Percentiles rank a stretch among this genome's conserved stretches.
These are phyloP conservation scores for Chloroclysta siterata DNA, from an alignment of 2,888 invertebrate genomes.

Conservation along the genomic window DNA sequence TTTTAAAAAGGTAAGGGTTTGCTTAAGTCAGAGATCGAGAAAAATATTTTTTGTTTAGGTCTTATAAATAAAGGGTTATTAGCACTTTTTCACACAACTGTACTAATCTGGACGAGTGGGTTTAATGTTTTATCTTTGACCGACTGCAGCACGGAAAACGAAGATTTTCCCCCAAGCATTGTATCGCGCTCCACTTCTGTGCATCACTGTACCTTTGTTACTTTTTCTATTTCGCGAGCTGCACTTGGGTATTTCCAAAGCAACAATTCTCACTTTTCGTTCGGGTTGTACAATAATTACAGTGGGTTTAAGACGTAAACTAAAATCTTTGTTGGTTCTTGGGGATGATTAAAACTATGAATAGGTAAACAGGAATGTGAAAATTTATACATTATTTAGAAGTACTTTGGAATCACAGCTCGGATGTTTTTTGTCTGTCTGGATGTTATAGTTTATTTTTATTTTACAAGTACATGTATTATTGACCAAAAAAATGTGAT, in stretches of 20 bases:
- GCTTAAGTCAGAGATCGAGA: too few species aligned
- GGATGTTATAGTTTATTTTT: too few species aligned
- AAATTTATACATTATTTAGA: too few species aligned
- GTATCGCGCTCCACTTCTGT: conserved; percentile 23
- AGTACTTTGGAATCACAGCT: too few species aligned
- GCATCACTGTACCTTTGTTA: conserved; percentile 25
- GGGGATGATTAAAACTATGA: background rate
- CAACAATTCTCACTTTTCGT: conserved; percentile 13
- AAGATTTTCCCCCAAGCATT: conserved; percentile 23
- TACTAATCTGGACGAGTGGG: conserved; percentile 31
- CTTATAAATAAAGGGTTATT: too few species aligned
- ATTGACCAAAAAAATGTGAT: too few species aligned
- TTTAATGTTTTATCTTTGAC: conserved; percentile 26
- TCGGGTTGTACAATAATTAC: background rate
- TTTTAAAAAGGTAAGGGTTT: too few species aligned
- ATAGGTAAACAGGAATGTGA: background rate
- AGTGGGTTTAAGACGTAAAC: background rate
- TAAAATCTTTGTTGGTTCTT: background rate
- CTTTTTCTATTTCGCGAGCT: conserved; percentile 16
- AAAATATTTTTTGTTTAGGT: too few species aligned
- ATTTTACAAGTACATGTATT: too few species aligned
- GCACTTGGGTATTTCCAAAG: conserved; percentile 14
- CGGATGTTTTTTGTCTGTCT: too few species aligned
- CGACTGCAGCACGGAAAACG: conserved; percentile 19
- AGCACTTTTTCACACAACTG: conserved; percentile 29